Conservation (phyloP, 2,797 vertebrate genomes). For the Sebastes oblongus region DNA sequence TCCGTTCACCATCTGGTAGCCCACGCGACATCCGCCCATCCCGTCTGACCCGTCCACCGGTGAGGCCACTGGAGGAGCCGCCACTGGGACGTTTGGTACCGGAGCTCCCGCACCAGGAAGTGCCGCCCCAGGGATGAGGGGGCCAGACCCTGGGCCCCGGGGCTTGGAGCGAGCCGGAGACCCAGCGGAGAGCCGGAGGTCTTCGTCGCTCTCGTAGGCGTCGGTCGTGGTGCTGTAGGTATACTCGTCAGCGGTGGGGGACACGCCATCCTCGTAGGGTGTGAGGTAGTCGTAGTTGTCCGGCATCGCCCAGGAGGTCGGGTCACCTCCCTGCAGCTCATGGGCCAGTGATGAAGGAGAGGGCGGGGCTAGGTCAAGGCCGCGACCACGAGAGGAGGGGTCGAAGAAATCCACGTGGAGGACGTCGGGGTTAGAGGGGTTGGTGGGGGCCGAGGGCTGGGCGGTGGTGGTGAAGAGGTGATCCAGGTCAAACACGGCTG, state of each 20-base stretch:
- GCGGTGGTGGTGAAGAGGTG: slow-evolving; percentile 44
- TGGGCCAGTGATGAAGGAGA: slow-evolving; percentile 67
- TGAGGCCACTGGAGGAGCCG: slow-evolving; percentile 31
- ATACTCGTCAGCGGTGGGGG: slow-evolving; percentile 87
- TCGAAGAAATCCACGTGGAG: slow-evolving; percentile 90
- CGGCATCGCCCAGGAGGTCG: slow-evolving; percentile 87
- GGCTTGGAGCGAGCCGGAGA: slow-evolving; percentile 69
- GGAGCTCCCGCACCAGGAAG: slow-evolving; percentile 45
- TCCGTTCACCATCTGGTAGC: slow-evolving; percentile 86
- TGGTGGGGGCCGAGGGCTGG: slow-evolving; percentile 35
- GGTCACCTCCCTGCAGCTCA: slow-evolving; percentile 79
- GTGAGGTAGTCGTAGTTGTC: slow-evolving; percentile 91
- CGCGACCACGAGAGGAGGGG: slow-evolving; percentile 73
- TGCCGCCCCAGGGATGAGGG: slow-evolving; percentile 47
- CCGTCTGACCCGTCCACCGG: slow-evolving; percentile 78
- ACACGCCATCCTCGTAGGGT: slow-evolving; percentile 86
- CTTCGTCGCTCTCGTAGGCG: slow-evolving; percentile 79
- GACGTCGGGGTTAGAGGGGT: slow-evolving; percentile 74
- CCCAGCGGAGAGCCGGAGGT: slow-evolving; percentile 63
- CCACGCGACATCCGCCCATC: slow-evolving; percentile 81
- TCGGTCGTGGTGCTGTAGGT: slow-evolving; percentile 83
- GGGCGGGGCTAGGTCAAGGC: slow-evolving; percentile 70
- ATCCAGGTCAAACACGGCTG: slow-evolving; percentile 75
- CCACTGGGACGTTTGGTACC: slow-evolving; percentile 48
- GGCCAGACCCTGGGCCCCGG: slow-evolving; percentile 48